Percentiles rank a stretch among this genome's conserved stretches.
These are phyloP conservation scores for Trichacis sp. DNA, from an alignment of 2,888 invertebrate genomes.

Conservation along the genomic window DNA sequence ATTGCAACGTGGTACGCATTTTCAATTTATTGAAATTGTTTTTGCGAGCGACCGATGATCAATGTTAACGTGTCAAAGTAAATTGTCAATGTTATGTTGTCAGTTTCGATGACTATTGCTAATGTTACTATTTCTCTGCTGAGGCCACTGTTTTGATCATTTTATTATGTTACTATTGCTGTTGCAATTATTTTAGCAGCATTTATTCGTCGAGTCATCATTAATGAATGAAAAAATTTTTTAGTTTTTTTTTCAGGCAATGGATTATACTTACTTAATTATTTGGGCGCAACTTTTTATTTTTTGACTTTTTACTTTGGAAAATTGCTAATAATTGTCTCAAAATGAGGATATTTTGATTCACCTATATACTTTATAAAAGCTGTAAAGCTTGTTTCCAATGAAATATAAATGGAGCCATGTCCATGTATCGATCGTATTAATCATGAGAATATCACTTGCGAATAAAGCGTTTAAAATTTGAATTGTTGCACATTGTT, in stretches of 20 bases:
- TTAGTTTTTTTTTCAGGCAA: too few relatives aligned
- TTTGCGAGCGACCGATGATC: neutral
- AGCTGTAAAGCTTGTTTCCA: neutral
- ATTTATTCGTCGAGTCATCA: neutral
- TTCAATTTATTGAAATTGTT: too few relatives aligned
- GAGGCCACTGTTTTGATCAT: neutral
- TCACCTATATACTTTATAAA: too few relatives aligned
- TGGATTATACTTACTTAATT: too few relatives aligned
- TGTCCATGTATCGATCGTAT: constrained; percentile 1
- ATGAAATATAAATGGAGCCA: neutral
- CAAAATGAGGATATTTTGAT: too few relatives aligned
- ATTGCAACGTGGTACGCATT: too few relatives aligned
- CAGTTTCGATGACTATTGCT: neutral
- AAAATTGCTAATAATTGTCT: too few relatives aligned
- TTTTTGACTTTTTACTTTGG: too few relatives aligned
- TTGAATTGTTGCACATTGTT: neutral
- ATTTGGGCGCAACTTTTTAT: too few relatives aligned
- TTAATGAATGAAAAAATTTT: too few relatives aligned
- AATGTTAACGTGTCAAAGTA: neutral
- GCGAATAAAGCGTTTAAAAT: neutral
- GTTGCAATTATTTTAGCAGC: neutral
- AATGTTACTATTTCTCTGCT: neutral
- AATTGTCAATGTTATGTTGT: neutral
- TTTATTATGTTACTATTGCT: too few relatives aligned
- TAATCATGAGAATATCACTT: neutral